Base-by-base conservation (phyloP, 2,797 vertebrate species). In the Amniataba percoides region DNA sequence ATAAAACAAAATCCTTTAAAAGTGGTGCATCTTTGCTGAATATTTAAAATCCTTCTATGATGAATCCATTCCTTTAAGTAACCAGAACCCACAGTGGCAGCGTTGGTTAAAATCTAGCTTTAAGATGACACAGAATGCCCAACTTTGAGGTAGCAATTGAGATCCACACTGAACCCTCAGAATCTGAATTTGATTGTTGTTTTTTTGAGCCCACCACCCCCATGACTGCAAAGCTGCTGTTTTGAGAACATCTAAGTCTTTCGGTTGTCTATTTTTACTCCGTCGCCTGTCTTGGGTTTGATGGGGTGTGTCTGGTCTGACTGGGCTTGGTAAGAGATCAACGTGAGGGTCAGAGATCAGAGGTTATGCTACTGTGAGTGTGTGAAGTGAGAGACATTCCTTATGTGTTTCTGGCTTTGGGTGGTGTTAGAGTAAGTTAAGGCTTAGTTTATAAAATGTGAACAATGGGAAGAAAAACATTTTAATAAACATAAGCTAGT, bases 291-390 rank as follows among this genome's bases (percentile, higher is more conserved):
- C 55, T 31, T 23, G 60, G 51, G 19, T 80, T 77, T 71, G 67
- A 78, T 39, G 58, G 45, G 70, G 36, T 64, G 62, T 46, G 73
- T 51, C 6, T 43, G 53, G 67, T 56, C 46, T n/a, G 52, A 70
- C 16, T 39, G 57, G 52, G 8, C 27, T 23, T 62, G 62, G 75
- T 84, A 23, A 80, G 67, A 65, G 81, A 76, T 81, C 82, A 80
- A 53, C 51, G 60, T 65, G 36, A 53, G 63, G 77, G 80, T 83
- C 72, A 69, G 48, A 49, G 76, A 71, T 86, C 74, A 78, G 42
- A 70, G 89, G 89, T 85, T 77, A 76, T 55, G 82, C 78, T 86
- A 87, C 78, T 83, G 80, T 87, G 83, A 83, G 71, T 7, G 23
- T 82, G 62, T 0, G 59, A 82, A 49, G 69, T 62, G 39, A 73